These are phyloP conservation scores for Cyclargus thomasi DNA, from an alignment of 1,140 invertebrate species.

Conservation along the genomic window DNA sequence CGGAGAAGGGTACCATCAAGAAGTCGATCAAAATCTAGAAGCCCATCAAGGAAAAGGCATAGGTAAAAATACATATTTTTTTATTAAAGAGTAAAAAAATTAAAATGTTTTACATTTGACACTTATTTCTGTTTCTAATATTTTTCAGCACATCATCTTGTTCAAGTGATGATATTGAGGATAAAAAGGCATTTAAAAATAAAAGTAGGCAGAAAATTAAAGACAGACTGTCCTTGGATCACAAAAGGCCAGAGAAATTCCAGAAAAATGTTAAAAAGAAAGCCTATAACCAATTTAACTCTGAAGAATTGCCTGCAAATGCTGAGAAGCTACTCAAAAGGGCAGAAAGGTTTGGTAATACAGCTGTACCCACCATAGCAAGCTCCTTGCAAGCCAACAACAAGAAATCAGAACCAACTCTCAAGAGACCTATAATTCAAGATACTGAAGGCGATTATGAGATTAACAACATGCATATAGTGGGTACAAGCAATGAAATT, in stretches of 20 bases:
- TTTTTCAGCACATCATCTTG: slow-evolving; percentile 62
- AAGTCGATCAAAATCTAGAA: slow-evolving; percentile 58
- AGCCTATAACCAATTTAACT: slow-evolving; percentile 81
- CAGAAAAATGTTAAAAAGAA: slow-evolving; percentile 76
- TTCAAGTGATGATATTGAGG: slow-evolving; percentile 63
- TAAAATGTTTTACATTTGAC: not conserved
- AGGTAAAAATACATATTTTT: slow-evolving; percentile 34
- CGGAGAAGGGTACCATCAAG: slow-evolving; percentile 46
- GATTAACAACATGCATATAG: slow-evolving; percentile 89
- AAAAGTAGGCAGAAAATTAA: slow-evolving; percentile 68
- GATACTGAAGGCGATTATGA: slow-evolving; percentile 83
- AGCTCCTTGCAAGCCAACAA: slow-evolving; percentile 55
- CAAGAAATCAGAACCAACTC: slow-evolving; percentile 50
- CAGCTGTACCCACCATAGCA: slow-evolving; percentile 55
- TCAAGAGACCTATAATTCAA: slow-evolving; percentile 73
- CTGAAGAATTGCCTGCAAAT: slow-evolving; percentile 80
- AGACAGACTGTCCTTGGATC: slow-evolving; percentile 63
- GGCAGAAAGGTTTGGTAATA: slow-evolving; percentile 87
- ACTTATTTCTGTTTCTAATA: not conserved
- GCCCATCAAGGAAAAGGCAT: slow-evolving; percentile 53
- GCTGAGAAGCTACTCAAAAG: slow-evolving; percentile 87
- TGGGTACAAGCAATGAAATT: slow-evolving; percentile 93
- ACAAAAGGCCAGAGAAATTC: slow-evolving; percentile 64
- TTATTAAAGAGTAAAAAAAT: not conserved
- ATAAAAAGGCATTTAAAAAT: slow-evolving; percentile 52